Evolutionary conservation across 1,140 invertebrate genomes (phyloP).

Genomic region (Drosophila pandora): DNA sequence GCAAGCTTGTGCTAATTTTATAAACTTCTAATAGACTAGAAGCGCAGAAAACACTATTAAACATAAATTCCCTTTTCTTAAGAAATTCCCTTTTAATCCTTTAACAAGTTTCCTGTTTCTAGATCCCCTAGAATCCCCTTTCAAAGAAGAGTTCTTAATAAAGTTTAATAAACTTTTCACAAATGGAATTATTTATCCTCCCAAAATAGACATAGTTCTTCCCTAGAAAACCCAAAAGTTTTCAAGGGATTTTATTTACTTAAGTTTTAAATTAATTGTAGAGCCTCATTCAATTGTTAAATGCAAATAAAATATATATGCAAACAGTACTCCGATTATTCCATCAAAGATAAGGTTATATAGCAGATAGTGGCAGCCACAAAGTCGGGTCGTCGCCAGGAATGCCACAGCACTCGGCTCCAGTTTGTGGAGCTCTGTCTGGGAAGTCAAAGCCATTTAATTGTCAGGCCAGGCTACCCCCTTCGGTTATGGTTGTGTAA

Average conservation of each 20-base stretch:
- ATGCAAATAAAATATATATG: conserved; percentile 8
- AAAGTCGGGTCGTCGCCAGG: conserved; percentile 12
- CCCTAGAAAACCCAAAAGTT: not conserved
- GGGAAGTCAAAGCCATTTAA: conserved; percentile 43
- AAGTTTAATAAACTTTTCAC: conserved; percentile 1
- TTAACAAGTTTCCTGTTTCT: not conserved
- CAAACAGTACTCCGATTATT: not conserved
- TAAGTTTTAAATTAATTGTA: not conserved
- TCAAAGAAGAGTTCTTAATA: not conserved
- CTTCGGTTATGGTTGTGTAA: conserved; percentile 16
- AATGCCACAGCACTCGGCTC: conserved; percentile 32
- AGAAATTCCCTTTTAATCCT: not conserved
- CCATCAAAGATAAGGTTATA: conserved; percentile 6
- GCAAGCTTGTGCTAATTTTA: conserved; percentile 36
- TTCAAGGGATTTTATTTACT: not conserved
- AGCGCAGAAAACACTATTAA: too few relatives aligned
- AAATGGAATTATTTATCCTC: not conserved
- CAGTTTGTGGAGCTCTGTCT: conserved; percentile 11
- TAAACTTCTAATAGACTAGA: conserved; percentile 8
- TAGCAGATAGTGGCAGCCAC: conserved; percentile 13
- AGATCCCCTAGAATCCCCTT: too few relatives aligned
- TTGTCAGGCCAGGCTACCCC: conserved; percentile 23
- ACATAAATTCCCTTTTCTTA: too few relatives aligned
- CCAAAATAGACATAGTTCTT: not conserved
- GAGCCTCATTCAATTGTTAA: conserved; percentile 4